Conservation (phyloP, 2,888 invertebrate genomes). For the Harpalus rubripes region DNA sequence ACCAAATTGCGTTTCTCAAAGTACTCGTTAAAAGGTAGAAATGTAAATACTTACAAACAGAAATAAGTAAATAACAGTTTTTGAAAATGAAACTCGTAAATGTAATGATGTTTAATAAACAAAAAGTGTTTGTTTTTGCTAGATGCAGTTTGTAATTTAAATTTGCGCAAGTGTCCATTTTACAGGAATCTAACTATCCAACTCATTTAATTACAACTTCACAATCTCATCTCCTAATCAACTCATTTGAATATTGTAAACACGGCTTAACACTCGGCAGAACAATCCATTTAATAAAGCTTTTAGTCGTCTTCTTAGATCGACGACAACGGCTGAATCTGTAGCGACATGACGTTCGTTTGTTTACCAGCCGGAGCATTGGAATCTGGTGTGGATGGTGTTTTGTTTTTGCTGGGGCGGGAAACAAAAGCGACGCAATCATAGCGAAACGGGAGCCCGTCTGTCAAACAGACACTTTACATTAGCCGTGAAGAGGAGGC, state of each 20-base stretch:
- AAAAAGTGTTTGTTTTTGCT: not conserved
- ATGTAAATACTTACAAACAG: too few species aligned
- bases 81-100: not conserved
- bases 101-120: not conserved
- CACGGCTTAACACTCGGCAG: constrained; percentile 5
- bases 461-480: constrained; percentile 53
- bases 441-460: constrained; percentile 47
- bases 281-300: constrained; percentile 51
- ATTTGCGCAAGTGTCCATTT: not conserved
- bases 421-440: constrained; percentile 59
- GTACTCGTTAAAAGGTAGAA: too few species aligned
- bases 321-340: constrained; percentile 13
- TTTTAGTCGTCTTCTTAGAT: constrained; percentile 48
- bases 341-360: constrained; percentile 43
- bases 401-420: constrained; percentile 52
- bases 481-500: constrained; percentile 32
- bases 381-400: constrained; percentile 35
- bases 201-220: not conserved
- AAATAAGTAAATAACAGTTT: too few species aligned
- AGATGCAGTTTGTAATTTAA: not conserved
- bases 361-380: constrained; percentile 30
- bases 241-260: constrained; percentile 7
- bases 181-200: not conserved
- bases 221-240: constrained; percentile 5
- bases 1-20: too few species aligned